These are phyloP conservation scores for Hormaphis cornu DNA, from an alignment of 1,140 invertebrate genomes.

Conservation along the genomic window DNA sequence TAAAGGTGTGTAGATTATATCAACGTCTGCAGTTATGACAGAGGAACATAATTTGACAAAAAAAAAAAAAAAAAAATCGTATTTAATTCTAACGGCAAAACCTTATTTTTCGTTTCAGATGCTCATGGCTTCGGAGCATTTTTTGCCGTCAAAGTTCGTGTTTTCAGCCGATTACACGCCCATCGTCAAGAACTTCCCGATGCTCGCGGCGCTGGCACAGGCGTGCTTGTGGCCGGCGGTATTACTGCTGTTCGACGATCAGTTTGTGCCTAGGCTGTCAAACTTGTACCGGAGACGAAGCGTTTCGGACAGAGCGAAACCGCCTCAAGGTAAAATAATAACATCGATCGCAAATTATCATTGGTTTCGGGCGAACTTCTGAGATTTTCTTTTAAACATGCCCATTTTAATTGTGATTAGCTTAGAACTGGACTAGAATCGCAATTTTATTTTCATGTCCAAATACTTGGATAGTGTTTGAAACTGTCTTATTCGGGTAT, in stretches of 20 bases:
- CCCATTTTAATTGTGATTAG: no score
- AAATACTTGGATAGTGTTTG: no score
- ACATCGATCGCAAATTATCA: not conserved
- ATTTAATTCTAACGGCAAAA: not conserved
- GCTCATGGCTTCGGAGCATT: conserved; percentile 31
- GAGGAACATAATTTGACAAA: no score
- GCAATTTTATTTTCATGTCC: no score
- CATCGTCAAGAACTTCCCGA: conserved; percentile 34
- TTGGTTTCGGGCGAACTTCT: no score
- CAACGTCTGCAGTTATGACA: no score
- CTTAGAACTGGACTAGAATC: no score
- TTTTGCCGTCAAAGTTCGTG: conserved; percentile 19
- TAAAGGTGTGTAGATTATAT: no score
- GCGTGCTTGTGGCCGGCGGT: conserved; percentile 46
- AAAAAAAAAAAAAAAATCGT: no score
- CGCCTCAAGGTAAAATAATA: conserved; percentile 37
- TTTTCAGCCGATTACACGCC: not conserved
- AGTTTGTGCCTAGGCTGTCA: conserved; percentile 45
- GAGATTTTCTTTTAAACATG: no score
- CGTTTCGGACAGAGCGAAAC: conserved; percentile 35
- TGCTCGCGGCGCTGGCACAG: conserved; percentile 46
- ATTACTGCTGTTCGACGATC: conserved; percentile 46
- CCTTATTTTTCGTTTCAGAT: conserved; percentile 23
- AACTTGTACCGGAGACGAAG: conserved; percentile 43
- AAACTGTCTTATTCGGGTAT: no score